Base-by-base conservation (phyloP, 2,113 vertebrate genomes). In the Vulpes ferrilata region DNA sequence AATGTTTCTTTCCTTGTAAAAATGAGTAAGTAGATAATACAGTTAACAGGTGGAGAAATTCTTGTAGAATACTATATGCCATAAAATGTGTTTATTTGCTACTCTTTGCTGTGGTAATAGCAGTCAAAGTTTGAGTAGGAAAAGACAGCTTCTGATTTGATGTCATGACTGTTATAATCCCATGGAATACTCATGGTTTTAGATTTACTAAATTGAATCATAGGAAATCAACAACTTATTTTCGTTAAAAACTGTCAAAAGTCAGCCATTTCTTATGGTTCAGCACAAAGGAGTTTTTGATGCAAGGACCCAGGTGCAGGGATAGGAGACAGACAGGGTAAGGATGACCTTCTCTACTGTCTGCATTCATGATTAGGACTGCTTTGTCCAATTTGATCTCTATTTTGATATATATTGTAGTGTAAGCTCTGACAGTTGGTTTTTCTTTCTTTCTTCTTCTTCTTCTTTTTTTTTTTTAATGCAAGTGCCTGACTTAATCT, bases 311-410 rank as follows among this genome's bases (percentile, higher is more conserved):
- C 19, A 67, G n/a, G 17, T 65, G 1, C 8, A 38, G 0, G 11
- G 1, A 2, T 25, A 25, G 62, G 25, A 19, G 25, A 32, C 23
- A 19, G 15, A 3, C 2, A 60, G 0, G 1, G 5, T 11, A 6
- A 48, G 11, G 2, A 0, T 57, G 16, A 25, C 4, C 25, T 4
- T 84, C 43, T 48, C 73, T 84, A 48, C 1, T 74, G 3, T 71
- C 3, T 62, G 7, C 30, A 13, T 23, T 78, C 3, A 84, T 5
- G 19, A 19, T 51, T 32, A 69, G 8, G 51, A 78, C 23, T 25
- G 48, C 32, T 9, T 32, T 35, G 3, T 65, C 51, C 30, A 83
- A 51, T 35, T 67, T 60, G 9, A 79, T 53, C 22, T n/a, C 35
- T 38, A 11, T 22, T 35, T 90, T 35, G 80, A 48, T 20, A 27